Evolutionary conservation across 2,113 vertebrate species (phyloP).

Genomic region (Butorides virescens): DNA sequence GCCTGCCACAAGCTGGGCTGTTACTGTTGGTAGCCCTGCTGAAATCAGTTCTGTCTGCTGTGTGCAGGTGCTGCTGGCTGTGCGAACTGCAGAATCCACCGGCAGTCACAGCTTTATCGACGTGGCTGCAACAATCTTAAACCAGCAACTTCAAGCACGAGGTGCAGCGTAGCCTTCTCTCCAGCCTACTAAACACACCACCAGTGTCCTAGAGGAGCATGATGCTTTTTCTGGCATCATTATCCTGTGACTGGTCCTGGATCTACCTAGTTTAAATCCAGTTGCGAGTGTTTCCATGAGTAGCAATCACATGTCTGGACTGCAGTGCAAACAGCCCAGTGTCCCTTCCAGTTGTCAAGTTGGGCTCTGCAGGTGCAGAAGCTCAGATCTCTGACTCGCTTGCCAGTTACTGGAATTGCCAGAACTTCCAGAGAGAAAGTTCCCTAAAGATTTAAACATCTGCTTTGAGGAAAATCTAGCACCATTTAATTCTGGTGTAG

Average conservation of each 20-base stretch:
- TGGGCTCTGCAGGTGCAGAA: background rate
- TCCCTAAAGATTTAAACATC: background rate
- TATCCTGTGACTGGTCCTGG: rapidly evolving
- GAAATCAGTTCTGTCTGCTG: background rate
- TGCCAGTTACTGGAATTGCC: background rate
- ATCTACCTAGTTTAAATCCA: background rate
- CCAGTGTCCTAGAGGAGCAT: background rate
- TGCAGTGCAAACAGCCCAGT: background rate
- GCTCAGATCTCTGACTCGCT: background rate
- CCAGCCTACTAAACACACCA: background rate
- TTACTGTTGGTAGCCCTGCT: no score
- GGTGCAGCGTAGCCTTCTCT: background rate
- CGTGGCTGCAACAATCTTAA: background rate
- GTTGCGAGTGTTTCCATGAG: background rate
- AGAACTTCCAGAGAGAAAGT: background rate
- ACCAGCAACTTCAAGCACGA: background rate
- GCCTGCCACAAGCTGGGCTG: rapidly evolving
- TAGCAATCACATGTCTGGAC: background rate
- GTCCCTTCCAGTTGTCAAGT: background rate
- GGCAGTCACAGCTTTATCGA: background rate
- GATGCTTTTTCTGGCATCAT: background rate
- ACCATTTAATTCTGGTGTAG: background rate
- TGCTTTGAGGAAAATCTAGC: background rate
- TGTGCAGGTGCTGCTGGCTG: background rate
- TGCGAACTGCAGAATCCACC: background rate